Evolutionary conservation across 2,888 invertebrate species (phyloP).

Genomic region (Chirona hameri): DNA sequence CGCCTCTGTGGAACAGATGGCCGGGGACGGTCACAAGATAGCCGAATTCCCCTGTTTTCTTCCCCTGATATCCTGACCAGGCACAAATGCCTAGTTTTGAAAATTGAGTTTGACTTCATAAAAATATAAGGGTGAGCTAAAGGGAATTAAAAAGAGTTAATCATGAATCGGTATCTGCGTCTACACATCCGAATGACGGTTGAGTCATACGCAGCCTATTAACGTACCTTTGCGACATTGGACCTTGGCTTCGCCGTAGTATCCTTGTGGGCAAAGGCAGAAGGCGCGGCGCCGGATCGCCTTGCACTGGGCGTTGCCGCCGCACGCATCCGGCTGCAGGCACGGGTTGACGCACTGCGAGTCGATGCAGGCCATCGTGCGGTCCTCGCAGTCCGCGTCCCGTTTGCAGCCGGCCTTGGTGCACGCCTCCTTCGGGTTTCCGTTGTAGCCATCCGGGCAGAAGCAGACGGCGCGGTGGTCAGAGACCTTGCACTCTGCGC

Average conservation of each 20-base stretch:
- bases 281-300: slow-evolving; percentile 54
- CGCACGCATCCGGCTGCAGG: slow-evolving; percentile 76
- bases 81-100: too few species aligned
- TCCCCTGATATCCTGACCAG: too few species aligned
- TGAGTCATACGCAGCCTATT: too few species aligned
- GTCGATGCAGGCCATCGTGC: slow-evolving; percentile 64
- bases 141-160: too few species aligned
- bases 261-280: slow-evolving; percentile 79
- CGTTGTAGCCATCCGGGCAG: slow-evolving; percentile 75
- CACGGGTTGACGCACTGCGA: slow-evolving; percentile 73
- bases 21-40: too few species aligned
- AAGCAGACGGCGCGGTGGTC: slow-evolving; percentile 64
- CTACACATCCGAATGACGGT: too few species aligned
- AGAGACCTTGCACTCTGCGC: slow-evolving; percentile 50
- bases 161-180: too few species aligned
- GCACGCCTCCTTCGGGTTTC: slow-evolving; percentile 74
- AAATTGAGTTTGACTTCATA: too few species aligned
- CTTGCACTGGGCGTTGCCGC: slow-evolving; percentile 63
- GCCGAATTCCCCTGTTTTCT: too few species aligned
- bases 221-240: slow-evolving; percentile 60
- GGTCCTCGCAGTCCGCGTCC: slow-evolving; percentile 40
- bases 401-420: slow-evolving; percentile 51
- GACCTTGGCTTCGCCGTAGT: slow-evolving; percentile 69
- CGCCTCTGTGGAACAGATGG: slow-evolving; percentile 32
- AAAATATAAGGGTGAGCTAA: too few species aligned